Evolutionary conservation across 2,797 vertebrate species (phyloP), one percentile per base, ranked within the genome.

Genomic region (Lutjanus argentimaculatus): DNA sequence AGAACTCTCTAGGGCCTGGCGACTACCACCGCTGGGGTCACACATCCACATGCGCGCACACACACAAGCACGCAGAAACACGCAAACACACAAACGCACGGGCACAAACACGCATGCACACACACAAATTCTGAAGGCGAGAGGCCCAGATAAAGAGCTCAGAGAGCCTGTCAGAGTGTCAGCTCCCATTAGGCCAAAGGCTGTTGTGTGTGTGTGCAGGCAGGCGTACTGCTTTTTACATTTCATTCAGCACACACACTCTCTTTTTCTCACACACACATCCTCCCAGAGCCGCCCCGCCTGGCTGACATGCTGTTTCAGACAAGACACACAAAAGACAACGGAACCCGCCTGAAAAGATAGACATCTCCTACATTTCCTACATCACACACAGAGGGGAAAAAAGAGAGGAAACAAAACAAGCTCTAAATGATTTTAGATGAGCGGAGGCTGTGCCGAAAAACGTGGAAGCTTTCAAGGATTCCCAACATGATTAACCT

Each of bases 91-190:
- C 82, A 77, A 80, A 78, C 16, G 43, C 72, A 78, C 48, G 58
- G 63, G 63, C 84, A 69, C 79, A 84, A 86, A 90, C 76, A 84
- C 55, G 72, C 83, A 77, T 66, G 68, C 85, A 77, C 67, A 75
- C 80, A 79, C 89, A 84, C 85, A 84, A 70, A 84, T 66, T 77
- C 46, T 85, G 89, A 92, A 80, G 87, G 93, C 91, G 74, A 90
- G 92, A 94, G 92, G 92, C 92, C 21, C 91, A 92, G 95, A 96
- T 95, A 93, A 95, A 96, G 94, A 95, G 93, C 95, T 94, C 91
- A 96, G 93, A 94, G 91, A 94, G 79, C 86, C 94, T 95, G 92
- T 92, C 91, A 84, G 90, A 89, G 88, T 93, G 95, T 96, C 93
- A 95, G 92, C 89, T 92, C 92, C 93, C 91, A 95, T 94, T 95